Conservation (phyloP, 2,797 vertebrate species). For the Morelia viridis region DNA sequence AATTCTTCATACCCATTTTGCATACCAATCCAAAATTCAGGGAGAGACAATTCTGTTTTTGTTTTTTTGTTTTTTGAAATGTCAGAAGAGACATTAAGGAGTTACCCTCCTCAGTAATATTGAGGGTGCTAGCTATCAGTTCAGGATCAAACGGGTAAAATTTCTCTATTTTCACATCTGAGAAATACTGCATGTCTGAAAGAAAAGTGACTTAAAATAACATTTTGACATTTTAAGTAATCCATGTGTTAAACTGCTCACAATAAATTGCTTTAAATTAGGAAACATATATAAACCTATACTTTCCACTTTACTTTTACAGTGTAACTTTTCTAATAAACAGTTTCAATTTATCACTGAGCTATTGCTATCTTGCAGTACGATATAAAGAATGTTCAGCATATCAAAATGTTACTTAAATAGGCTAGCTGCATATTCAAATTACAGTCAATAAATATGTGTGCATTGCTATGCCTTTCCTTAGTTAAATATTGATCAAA, state of each 20-base stretch:
- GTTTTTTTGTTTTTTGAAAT: background rate
- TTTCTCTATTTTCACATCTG: background rate
- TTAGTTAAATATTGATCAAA: constrained; percentile 1
- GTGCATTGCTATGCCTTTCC: background rate
- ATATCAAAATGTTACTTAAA: background rate
- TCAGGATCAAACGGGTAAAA: background rate
- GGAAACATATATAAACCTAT: background rate
- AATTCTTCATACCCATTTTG: background rate
- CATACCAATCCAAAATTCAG: background rate
- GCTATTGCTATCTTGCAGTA: background rate
- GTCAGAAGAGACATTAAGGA: background rate
- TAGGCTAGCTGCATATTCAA: background rate
- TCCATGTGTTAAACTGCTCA: background rate
- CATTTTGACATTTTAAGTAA: background rate
- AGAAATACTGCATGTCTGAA: background rate
- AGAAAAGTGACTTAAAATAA: background rate
- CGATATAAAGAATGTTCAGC: background rate
- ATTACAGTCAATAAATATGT: background rate
- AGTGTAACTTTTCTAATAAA: background rate
- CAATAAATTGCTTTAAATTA: background rate
- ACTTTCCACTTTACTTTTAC: background rate
- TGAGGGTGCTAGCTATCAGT: background rate
- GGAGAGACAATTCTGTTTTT: background rate
- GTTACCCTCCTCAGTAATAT: background rate
- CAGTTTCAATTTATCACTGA: background rate